These are phyloP conservation scores for Anabas testudineus DNA, from an alignment of 2,797 vertebrate genomes.

Conservation along the genomic window DNA sequence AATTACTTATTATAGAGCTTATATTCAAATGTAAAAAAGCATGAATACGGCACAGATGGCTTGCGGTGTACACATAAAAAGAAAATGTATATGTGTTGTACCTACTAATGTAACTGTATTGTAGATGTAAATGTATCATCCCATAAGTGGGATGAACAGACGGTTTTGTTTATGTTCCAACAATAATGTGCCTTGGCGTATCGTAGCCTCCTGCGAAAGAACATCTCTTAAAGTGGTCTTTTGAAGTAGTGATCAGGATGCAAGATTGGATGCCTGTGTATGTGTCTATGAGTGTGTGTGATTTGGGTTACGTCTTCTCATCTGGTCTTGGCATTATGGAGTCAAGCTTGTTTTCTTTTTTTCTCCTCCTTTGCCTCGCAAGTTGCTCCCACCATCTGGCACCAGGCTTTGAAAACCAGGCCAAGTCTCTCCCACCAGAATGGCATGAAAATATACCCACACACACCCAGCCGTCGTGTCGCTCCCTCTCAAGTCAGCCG, in stretches of 20 bases:
- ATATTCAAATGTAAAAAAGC: not conserved
- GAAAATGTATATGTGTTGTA: slow-evolving; percentile 11
- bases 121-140: slow-evolving; percentile 39
- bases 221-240: slow-evolving; percentile 59
- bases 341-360: slow-evolving; percentile 76
- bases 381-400: slow-evolving; percentile 83
- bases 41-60: not conserved
- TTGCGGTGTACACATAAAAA: not conserved
- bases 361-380: slow-evolving; percentile 77
- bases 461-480: slow-evolving; percentile 71
- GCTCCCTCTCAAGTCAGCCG: slow-evolving; percentile 68
- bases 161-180: slow-evolving; percentile 46
- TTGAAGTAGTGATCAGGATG: slow-evolving; percentile 71
- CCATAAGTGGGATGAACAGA: slow-evolving; percentile 50
- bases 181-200: slow-evolving; percentile 35
- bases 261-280: slow-evolving; percentile 43
- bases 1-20: not conserved
- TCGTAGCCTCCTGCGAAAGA: slow-evolving; percentile 45
- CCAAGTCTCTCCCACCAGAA: slow-evolving; percentile 85
- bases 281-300: slow-evolving; percentile 43
- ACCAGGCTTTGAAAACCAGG: slow-evolving; percentile 83
- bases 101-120: slow-evolving; percentile 23
- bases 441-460: slow-evolving; percentile 80
- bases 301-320: slow-evolving; percentile 81
- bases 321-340: slow-evolving; percentile 80